Evolutionary conservation across 2,888 invertebrate genomes (phyloP), one percentile per base, ranked within the genome.

Genomic region (Celastrina argiolus): DNA sequence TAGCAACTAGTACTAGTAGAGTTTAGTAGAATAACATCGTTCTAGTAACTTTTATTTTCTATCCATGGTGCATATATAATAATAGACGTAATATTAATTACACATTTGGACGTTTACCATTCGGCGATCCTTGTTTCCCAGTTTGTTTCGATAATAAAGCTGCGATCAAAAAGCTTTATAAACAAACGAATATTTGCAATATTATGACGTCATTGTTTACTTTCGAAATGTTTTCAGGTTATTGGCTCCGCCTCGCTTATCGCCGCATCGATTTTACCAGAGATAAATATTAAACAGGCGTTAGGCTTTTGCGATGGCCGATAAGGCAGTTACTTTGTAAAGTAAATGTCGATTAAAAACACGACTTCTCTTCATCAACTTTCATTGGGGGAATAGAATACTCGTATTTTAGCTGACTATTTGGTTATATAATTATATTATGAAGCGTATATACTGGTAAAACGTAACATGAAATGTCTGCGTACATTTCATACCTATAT

Each of bases 231-330:
- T 51, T 51, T 51, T 51, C 51, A 51, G 51, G 51, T 26, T 51
- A 51, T 51, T 51, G 51, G 51, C 22, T 51, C 22, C 18, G 10
- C 45, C 22, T 51, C 51, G 51, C 51, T 51, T 51, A 51, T 59
- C 59, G 59, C 34, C 34, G 34, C 34, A 59, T 59, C 59, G 59
- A 34, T 59, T 59, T 59, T 59, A 8, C 59, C 10, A 22, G 34
- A 34, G 59, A 59, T 59, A 59, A 59, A 59, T 59, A 59, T 59
- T 59, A 34, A 36, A 59, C 10, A 34, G 59, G 16, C 59, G 34
- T 59, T 59, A 10, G 31, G 59, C 18, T 59, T 58, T 59, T 34
- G 34, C 12, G 34, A 59, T 31, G 16, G 34, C 22, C 18, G 31
- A 31, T 58, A 58, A 28, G 8, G 16, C 58, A 31, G 31, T 31